Evolutionary conservation across 2,888 invertebrate species (phyloP), one percentile per base, ranked within the genome.

Genomic region (Lymantria dispar): DNA sequence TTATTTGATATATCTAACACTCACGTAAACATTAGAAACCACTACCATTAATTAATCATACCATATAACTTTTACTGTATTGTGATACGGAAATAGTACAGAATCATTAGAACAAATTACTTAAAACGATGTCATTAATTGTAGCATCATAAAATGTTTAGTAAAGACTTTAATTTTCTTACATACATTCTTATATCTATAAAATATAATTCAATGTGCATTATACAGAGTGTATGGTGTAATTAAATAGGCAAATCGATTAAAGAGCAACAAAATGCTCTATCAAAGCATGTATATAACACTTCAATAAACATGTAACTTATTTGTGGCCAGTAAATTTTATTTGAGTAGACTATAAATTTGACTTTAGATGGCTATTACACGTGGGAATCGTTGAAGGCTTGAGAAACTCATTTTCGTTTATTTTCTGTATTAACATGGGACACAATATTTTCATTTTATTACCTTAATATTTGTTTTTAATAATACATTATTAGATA

Each of bases 251-350:
- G 58, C 49, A 56, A 44, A 37, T 51, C 54, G 29, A 52, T 60
- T 53, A 56, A 56, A 64, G 36, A 60, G 39, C 45, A 58, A 64
- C 68, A 64, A 64, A 67, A 64, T 58, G 53, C 33, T 58, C 64
- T 60, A 64, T 67, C 58, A 64, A 58, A 45, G 10, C 46, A 7
- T 10, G 33, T 33, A 29, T 58, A 55, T 60, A 60, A 47, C 53
- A 42, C 47, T 52, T 48, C 50, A 52, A 60, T 70, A 67, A 68
- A 67, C 49, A 52, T 59, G 50, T 55, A 55, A 47, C 52, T 50
- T 55, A 60, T 64, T 59, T 52, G 58, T 59, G 56, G 56, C 45
- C 56, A 52, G 53, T 63, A 64, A 64, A 68, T 62, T 62, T 64
- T 54, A 53, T 55, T 60, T 64, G 59, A 70, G 46, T 47, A 12